phyloP scores from a whole-genome alignment of 2,888 invertebrate species.

The Aethes cnicana region DNA sequence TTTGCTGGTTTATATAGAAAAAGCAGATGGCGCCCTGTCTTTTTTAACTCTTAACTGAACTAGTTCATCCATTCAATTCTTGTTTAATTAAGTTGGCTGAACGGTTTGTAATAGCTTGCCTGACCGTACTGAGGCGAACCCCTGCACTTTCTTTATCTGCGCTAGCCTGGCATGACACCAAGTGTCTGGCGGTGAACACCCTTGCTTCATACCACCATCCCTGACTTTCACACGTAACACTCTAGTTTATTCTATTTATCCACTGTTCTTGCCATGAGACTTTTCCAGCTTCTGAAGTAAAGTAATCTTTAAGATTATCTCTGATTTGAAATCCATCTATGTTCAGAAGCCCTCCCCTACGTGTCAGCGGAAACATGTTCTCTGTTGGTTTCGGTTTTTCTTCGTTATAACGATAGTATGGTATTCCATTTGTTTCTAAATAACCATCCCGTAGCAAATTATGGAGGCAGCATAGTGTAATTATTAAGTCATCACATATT shows the following conservation, averaged over 20 bases:
- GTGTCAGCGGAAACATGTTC: conserved; percentile 15
- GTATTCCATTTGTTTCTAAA: not conserved
- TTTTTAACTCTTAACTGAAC: too few relatives aligned
- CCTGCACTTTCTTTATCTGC: too few relatives aligned
- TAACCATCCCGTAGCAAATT: not conserved
- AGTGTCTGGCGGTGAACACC: too few relatives aligned
- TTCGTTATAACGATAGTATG: not conserved
- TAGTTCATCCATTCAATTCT: too few relatives aligned
- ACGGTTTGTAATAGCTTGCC: too few relatives aligned
- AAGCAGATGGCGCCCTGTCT: too few relatives aligned
- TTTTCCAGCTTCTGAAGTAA: conserved; percentile 26
- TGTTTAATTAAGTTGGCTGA: too few relatives aligned
- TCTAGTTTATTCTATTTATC: conserved; percentile 24
- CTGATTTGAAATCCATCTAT: conserved; percentile 25
- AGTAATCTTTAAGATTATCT: conserved; percentile 23
- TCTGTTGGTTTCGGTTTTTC: conserved; percentile 17
- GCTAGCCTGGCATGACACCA: too few relatives aligned
- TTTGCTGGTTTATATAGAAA: too few relatives aligned
- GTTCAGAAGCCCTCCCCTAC: conserved; percentile 23
- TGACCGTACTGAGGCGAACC: too few relatives aligned
- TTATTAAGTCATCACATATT: conserved; percentile 15
- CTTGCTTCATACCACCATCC: too few relatives aligned
- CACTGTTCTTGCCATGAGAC: conserved; percentile 21
- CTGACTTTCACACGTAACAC: too few relatives aligned
- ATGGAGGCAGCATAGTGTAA: conserved; percentile 3